A percentile compares a stretch with the other conserved stretches of the same genome.
These are phyloP conservation scores for Stercorarius parasiticus DNA, from an alignment of 2,113 vertebrate genomes.

Conservation along the genomic window DNA sequence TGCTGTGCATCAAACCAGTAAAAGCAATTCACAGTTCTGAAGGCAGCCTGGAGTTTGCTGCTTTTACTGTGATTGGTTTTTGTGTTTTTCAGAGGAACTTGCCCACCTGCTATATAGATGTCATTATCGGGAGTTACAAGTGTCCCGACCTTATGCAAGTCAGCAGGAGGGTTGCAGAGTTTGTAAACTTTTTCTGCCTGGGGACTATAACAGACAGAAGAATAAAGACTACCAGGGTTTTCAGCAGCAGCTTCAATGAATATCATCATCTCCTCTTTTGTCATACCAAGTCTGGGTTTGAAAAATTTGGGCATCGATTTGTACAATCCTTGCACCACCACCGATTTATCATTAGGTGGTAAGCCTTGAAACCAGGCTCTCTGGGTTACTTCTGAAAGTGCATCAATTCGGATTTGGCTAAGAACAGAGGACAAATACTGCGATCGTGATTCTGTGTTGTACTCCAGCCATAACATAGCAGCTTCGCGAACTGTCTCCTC, in stretches of 20 bases:
- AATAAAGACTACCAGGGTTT: slow-evolving; percentile 78
- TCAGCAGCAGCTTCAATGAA: slow-evolving; percentile 94
- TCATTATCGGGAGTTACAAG: slow-evolving; percentile 97
- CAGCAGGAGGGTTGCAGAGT: slow-evolving; percentile 89
- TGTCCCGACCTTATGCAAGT: slow-evolving; percentile 92
- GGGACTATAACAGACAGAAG: slow-evolving; percentile 95
- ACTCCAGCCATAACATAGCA: slow-evolving; percentile 97
- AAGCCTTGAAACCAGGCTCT: slow-evolving; percentile 98
- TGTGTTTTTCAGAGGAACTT: slow-evolving; percentile 88
- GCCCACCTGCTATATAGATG: slow-evolving; percentile 95
- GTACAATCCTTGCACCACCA: slow-evolving; percentile 98
- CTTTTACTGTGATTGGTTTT: slow-evolving; percentile 88
- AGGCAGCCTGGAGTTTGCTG: slow-evolving; percentile 87
- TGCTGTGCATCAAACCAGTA: slow-evolving; percentile 98
- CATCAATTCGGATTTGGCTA: slow-evolving; percentile 97
- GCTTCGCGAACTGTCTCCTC: slow-evolving; percentile 98
- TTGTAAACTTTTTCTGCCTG: slow-evolving; percentile 98
- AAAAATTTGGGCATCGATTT: slow-evolving; percentile 99
- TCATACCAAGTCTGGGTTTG: slow-evolving; percentile 97
- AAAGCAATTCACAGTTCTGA: slow-evolving; percentile 93
- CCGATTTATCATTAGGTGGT: slow-evolving; percentile 96
- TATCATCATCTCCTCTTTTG: slow-evolving; percentile 99
- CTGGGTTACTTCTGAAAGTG: slow-evolving; percentile 97
- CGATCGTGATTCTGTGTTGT: slow-evolving; percentile 93
- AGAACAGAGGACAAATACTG: slow-evolving; percentile 97